phyloP scores from a whole-genome alignment of 2,113 vertebrate species.

The Lophura nycthemera region DNA sequence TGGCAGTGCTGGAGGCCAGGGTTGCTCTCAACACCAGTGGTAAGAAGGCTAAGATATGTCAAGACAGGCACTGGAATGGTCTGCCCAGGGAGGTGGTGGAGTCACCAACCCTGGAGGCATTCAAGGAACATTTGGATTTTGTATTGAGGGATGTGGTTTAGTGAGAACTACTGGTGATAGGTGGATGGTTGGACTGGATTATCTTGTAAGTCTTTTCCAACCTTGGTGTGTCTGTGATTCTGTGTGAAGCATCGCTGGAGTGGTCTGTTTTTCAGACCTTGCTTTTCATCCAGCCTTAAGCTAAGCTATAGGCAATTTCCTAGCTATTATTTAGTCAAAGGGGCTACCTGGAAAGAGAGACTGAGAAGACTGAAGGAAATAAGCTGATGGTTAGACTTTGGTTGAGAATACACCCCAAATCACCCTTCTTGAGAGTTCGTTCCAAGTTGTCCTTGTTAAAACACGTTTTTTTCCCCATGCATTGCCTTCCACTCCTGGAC shows the following conservation, averaged over 20 bases:
- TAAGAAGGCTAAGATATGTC: background rate
- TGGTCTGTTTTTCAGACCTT: background rate
- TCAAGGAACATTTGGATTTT: no score
- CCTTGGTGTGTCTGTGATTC: no score
- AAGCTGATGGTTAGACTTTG: background rate
- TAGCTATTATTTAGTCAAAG: background rate
- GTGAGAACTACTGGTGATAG: no score
- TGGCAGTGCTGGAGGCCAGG: background rate
- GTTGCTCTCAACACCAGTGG: background rate
- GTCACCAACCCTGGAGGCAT: no score
- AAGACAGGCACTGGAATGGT: no score
- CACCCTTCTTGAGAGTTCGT: background rate
- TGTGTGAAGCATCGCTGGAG: background rate
- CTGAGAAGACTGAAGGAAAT: background rate
- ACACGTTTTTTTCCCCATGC: no score
- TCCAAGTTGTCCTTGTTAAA: background rate
- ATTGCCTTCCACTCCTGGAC: accelerated
- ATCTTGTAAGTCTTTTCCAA: no score
- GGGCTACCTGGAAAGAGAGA: background rate
- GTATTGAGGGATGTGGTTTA: no score
- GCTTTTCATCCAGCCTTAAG: background rate
- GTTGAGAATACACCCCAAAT: background rate
- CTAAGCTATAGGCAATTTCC: accelerated
- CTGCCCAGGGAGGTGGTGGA: no score
- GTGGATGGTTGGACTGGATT: no score